A percentile compares a stretch with the other conserved stretches of the same genome.
Evolutionary conservation across 2,888 invertebrate species (phyloP).

Genomic region (Argyra leucocephala): DNA sequence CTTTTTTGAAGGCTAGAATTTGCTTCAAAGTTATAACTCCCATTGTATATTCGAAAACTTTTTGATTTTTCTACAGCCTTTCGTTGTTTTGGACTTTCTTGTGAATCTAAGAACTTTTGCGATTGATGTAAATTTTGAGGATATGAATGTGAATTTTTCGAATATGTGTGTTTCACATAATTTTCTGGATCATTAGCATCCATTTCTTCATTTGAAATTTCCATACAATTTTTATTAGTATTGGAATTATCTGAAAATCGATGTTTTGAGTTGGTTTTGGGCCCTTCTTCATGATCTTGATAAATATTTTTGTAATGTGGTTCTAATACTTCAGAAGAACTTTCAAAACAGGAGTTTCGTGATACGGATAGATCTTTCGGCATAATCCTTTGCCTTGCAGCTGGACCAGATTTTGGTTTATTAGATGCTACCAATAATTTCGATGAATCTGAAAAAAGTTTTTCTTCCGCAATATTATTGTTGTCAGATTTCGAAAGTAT

Average conservation of each 20-base stretch:
- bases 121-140: constrained; percentile 48
- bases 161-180: constrained; percentile 18
- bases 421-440: constrained; percentile 42
- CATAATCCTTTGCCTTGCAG: constrained; percentile 48
- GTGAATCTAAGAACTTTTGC: constrained; percentile 33
- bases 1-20: constrained; percentile 20
- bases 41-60: constrained; percentile 57
- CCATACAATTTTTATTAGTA: neutral
- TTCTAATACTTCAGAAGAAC: constrained; percentile 29
- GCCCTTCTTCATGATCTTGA: constrained; percentile 15
- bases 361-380: constrained; percentile 47
- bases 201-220: constrained; percentile 24
- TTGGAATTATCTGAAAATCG: constrained; percentile 10
- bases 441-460: neutral
- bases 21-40: constrained; percentile 26
- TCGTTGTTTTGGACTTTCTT: constrained; percentile 34
- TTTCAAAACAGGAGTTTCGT: constrained; percentile 20
- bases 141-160: constrained; percentile 48
- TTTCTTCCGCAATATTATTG: neutral
- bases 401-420: constrained; percentile 46
- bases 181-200: neutral
- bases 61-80: constrained; percentile 61
- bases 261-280: constrained; percentile 8
- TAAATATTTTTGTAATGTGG: constrained; percentile 20
- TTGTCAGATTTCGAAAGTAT: constrained; percentile 22